Evolutionary conservation across 64 coral and sea anemone genomes (phyloP), one percentile per base, ranked within the genome.

Genomic region (Actinia equina): DNA sequence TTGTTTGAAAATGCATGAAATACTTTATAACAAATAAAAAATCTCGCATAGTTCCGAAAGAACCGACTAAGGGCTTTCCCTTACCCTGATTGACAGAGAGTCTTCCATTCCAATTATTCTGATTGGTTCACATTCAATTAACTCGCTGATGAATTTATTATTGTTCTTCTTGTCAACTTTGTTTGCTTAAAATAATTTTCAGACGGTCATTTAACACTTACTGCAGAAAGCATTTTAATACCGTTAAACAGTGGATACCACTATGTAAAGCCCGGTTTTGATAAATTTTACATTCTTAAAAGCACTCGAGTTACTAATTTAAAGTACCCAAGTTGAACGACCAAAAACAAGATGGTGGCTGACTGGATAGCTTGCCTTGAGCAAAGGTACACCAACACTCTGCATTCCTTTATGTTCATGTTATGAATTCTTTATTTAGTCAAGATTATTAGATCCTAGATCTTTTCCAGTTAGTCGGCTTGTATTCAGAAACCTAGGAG

Each of bases 291-390:
- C 55, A 14, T 57, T 57, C 46, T 49, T 49, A 49, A 49, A 49
- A 49, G 46, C 4, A 49, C 0, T 49, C 2, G 55, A 57, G 55
- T 57, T 16, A 12, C 0, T 57, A 16, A 2, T 57, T 13, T 2
- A 57, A 57, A 12, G 2, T 57, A 14, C 2, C 11, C 11, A 20
- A 65, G 62, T 65, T 65, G n/a, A 20, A 57, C 55, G 55, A 16
- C 15, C 7, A 22, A 65, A 60, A 18, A 4, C 62, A 65, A 65
- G 19, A 94, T 94, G 92, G 92, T 87, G 5, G 87, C 84, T 17
- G 92, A 94, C 18, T 94, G 92, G 92, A 94, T 94, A 19, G 60
- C 88, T 57, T 87, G 92, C 62, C 78, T 94, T 13, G 77, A 82
- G 17, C 88, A 71, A 86, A 86, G 92, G 92, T 94, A 94, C 20